Percentiles rank a stretch among this genome's conserved stretches.
These are phyloP conservation scores for Yoshiicerus persimilis DNA, from an alignment of 1,140 invertebrate species.

Conservation along the genomic window DNA sequence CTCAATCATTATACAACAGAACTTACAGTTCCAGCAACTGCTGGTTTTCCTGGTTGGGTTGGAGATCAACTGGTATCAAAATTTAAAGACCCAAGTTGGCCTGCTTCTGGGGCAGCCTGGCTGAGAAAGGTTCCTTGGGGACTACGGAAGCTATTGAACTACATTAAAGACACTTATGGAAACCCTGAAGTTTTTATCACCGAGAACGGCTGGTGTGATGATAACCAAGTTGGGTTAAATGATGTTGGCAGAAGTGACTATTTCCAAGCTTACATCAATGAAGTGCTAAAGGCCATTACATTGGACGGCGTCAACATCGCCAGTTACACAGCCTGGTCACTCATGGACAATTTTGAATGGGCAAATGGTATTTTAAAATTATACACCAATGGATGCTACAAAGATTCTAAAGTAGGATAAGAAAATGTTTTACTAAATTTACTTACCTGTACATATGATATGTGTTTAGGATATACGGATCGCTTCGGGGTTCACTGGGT, in stretches of 20 bases:
- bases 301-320: constrained; percentile 66
- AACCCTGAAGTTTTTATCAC: too few relatives aligned
- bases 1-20: constrained; percentile 43
- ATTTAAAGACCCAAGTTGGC: constrained; percentile 18
- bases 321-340: constrained; percentile 71
- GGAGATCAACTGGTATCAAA: background rate
- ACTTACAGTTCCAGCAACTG: background rate
- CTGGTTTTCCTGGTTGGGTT: background rate
- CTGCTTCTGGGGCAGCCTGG: background rate
- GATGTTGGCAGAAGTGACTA: constrained; percentile 61
- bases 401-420: background rate
- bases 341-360: constrained; percentile 83
- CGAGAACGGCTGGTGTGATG: constrained; percentile 68
- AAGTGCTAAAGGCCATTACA: constrained; percentile 66
- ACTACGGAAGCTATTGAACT: constrained; percentile 65
- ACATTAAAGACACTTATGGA: constrained; percentile 63
- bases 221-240: constrained; percentile 54
- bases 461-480: constrained; percentile 25
- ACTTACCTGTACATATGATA: too few relatives aligned
- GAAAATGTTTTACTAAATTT: background rate
- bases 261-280: constrained; percentile 63
- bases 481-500: constrained; percentile 48
- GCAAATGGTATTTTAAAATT: constrained; percentile 36
- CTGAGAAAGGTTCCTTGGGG: constrained; percentile 63
- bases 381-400: background rate